A percentile compares a stretch with the other conserved stretches of the same genome.
Evolutionary conservation across 2,888 invertebrate species (phyloP).

Genomic region (Meteorus cinctellus): DNA sequence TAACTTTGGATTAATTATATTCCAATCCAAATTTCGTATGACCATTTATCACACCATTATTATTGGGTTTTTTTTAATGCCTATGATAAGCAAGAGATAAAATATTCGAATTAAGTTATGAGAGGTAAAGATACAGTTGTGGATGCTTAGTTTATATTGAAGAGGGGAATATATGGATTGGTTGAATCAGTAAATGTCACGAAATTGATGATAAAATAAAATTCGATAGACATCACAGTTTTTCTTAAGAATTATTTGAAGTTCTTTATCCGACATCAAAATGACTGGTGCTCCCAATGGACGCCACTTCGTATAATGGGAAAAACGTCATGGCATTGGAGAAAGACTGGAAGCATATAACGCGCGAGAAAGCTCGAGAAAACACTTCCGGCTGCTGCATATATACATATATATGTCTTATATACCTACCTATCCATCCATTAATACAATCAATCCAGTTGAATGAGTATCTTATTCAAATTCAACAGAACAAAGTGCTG

Average conservation of each 20-base stretch:
- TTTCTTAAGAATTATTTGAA: constrained; percentile 2
- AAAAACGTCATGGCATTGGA: constrained; percentile 20
- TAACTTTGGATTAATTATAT: no score
- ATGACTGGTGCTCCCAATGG: constrained; percentile 24
- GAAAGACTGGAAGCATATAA: not conserved
- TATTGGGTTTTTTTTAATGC: no score
- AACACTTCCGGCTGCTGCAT: constrained; percentile 4
- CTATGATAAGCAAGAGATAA: no score
- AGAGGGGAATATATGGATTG: constrained; percentile 16
- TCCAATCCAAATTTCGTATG: no score
- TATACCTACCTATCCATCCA: constrained; percentile 16
- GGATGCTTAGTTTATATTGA: not conserved
- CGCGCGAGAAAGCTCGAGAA: constrained; percentile 12
- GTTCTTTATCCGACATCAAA: constrained; percentile 23
- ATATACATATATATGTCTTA: not conserved
- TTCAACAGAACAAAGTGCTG: constrained; percentile 22
- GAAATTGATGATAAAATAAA: constrained; percentile 19
- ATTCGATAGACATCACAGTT: not conserved
- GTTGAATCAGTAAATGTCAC: constrained; percentile 45
- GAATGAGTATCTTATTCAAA: constrained; percentile 22
- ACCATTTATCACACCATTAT: no score
- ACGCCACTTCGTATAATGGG: constrained; percentile 17
- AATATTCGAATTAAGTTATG: no score
- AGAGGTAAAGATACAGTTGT: no score
- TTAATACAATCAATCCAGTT: constrained; percentile 30